Evolutionary conservation across 2,113 vertebrate species (phyloP).

Genomic region (Peromyscus maniculatus): DNA sequence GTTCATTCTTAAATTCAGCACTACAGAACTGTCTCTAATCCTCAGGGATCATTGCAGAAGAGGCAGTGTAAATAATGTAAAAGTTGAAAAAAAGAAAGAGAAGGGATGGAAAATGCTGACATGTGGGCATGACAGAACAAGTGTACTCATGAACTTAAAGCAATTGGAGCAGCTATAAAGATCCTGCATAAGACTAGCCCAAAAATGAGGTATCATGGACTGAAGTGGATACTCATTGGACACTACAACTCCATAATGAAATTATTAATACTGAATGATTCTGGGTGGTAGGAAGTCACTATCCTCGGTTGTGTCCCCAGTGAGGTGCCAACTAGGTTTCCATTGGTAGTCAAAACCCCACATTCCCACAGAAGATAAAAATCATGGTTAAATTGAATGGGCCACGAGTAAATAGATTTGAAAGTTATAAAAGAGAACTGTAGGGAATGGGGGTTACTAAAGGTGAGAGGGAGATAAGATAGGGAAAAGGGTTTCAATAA

Average conservation of each 20-base stretch:
- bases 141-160: too few species aligned
- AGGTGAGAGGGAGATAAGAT: too few species aligned
- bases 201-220: too few species aligned
- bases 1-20: not conserved
- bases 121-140: too few species aligned
- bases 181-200: too few species aligned
- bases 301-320: not conserved
- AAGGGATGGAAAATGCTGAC: too few species aligned
- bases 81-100: not conserved
- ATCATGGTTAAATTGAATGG: not conserved
- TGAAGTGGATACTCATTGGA: not conserved
- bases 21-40: not conserved
- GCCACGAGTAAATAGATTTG: not conserved
- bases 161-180: too few species aligned
- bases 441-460: too few species aligned
- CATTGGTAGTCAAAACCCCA: not conserved
- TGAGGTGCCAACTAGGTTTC: not conserved
- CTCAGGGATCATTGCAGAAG: not conserved
- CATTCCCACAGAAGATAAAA: not conserved
- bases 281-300: too few species aligned
- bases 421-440: not conserved
- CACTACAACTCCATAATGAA: too few species aligned
- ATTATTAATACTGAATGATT: too few species aligned
- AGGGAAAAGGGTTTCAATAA: too few species aligned
- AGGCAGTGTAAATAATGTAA: not conserved